These are phyloP conservation scores for Gryon sp. DNA, from an alignment of 1,140 invertebrate species.

Conservation along the genomic window DNA sequence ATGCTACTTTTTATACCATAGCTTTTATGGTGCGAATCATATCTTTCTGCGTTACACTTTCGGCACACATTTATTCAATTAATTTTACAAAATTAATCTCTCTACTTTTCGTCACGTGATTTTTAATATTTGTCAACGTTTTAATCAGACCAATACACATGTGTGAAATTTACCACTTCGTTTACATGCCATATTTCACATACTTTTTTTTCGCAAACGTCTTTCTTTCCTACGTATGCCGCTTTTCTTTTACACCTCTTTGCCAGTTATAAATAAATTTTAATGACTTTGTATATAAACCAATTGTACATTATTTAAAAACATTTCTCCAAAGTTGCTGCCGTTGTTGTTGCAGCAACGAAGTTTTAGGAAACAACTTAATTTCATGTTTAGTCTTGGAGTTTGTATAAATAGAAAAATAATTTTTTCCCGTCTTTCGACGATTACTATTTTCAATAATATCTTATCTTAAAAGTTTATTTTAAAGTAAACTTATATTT, in stretches of 20 bases:
- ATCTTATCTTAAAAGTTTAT: too few relatives aligned
- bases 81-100: slow-evolving; percentile 43
- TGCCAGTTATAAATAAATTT: slow-evolving; percentile 36
- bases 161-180: slow-evolving; percentile 51
- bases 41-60: not conserved
- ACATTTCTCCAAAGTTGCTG: slow-evolving; percentile 1
- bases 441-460: too few relatives aligned
- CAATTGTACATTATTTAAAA: slow-evolving; percentile 9
- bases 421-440: too few relatives aligned
- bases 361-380: not conserved
- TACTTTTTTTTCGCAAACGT: slow-evolving; percentile 6
- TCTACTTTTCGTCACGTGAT: slow-evolving; percentile 28
- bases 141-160: slow-evolving; percentile 40
- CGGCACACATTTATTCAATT: slow-evolving; percentile 24
- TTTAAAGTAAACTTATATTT: too few relatives aligned
- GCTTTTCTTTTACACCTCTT: slow-evolving; percentile 36
- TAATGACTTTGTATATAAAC: slow-evolving; percentile 31
- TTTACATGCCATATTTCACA: slow-evolving; percentile 46
- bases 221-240: slow-evolving; percentile 9
- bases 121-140: slow-evolving; percentile 53
- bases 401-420: not conserved
- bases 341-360: not conserved
- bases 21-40: not conserved
- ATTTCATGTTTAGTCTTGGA: not conserved
- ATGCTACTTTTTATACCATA: too few relatives aligned